phyloP scores from a whole-genome alignment of 1,140 invertebrate species.

The Nixonia krombeini region DNA sequence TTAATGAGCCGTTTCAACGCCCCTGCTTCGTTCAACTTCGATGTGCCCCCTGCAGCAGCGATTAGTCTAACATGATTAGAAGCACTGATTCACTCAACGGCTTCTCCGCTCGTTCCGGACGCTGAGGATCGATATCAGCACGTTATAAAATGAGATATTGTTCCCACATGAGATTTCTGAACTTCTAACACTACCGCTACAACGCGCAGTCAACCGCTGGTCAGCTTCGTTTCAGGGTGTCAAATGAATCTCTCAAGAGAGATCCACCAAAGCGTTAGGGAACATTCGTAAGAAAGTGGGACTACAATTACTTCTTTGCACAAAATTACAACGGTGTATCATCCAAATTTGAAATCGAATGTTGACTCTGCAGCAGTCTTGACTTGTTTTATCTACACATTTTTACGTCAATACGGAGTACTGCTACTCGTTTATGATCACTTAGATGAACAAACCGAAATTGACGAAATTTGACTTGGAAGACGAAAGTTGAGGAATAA shows the following conservation, averaged over 20 bases:
- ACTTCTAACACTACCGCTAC: constrained; percentile 51
- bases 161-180: constrained; percentile 27
- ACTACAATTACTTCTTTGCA: no score
- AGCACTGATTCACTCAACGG: constrained; percentile 55
- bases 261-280: not conserved
- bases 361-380: no score
- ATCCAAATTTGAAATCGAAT: no score
- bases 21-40: constrained; percentile 50
- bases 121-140: constrained; percentile 33
- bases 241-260: constrained; percentile 12
- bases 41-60: constrained; percentile 49
- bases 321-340: no score
- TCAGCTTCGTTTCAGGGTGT: constrained; percentile 35
- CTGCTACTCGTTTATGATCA: no score
- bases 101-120: constrained; percentile 27
- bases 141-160: constrained; percentile 24
- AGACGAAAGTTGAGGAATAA: no score
- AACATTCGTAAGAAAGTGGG: no score
- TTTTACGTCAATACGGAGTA: no score
- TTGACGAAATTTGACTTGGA: no score
- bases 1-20: constrained; percentile 58
- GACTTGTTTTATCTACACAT: no score
- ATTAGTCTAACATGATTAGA: constrained; percentile 64
- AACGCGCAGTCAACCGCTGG: constrained; percentile 6
- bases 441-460: no score